Base-by-base conservation (phyloP, 2,113 vertebrate species). In the Clarias macrocephalus region DNA sequence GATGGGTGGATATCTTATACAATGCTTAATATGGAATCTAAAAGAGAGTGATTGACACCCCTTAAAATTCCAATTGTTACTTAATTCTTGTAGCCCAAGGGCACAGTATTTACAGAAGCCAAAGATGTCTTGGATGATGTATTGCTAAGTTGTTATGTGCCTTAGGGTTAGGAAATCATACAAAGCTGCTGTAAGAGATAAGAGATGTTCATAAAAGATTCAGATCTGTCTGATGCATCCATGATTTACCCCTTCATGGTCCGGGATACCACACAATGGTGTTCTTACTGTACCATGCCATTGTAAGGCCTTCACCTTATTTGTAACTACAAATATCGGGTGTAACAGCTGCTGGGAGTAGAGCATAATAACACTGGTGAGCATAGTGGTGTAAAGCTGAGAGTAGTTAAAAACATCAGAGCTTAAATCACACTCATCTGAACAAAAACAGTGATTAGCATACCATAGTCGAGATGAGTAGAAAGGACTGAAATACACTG, bases 351-450 rank as follows among this genome's bases (percentile, higher is more conserved):
- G 86, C 30, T 75, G 10, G 80, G 86, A 8, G 42, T 87, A 83
- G 68, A 87, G 56, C 83, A 76, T 56, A 68, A 76, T 83, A 87
- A 83, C 86, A 87, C 11, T 56, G 80, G 37, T 60, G 10, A 37
- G 7, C 37, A 28, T 18, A 18, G 59, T 54, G 59, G 28, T 72
- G 80, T 83, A 37, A 54, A 85, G 25, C 37, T 30, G 84, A 65
- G 23, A 75, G 72, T 62, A 66, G 62, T 54, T 83, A 77, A 62
- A 70, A 81, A 57, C 76, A 70, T 76, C 79, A 42, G 48, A 70
- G 21, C 85, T 59, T 52, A 80, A 54, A 84, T 83, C 54, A n/a
- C 42, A 56, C 7, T 68, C 23, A 33, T 57, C 16, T 13, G 65
- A 42, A 73, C 33, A 70, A 59, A 84, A 72, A 59, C 83, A 10